These are phyloP conservation scores for Rhynchophorus ferrugineus DNA, from an alignment of 1,140 invertebrate genomes.

Conservation along the genomic window DNA sequence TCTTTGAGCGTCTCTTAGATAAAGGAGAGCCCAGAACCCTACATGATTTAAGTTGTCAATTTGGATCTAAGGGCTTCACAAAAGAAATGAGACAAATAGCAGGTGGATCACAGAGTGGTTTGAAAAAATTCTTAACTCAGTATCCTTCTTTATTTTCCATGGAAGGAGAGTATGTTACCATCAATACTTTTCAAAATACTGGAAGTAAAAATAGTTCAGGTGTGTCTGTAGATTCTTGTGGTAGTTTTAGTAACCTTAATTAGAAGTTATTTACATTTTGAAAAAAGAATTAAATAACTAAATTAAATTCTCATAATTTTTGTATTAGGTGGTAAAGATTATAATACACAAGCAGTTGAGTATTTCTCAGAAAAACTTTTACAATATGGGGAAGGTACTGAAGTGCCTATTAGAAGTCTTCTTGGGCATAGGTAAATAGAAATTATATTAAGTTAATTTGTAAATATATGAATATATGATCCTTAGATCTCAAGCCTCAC, in stretches of 20 bases:
- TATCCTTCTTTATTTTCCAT: constrained; percentile 89
- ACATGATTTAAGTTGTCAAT: constrained; percentile 94
- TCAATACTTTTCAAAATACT: constrained; percentile 59
- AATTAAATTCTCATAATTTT: not conserved
- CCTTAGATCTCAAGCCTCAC: constrained; percentile 78
- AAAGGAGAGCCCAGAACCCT: constrained; percentile 88
- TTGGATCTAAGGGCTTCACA: constrained; percentile 91
- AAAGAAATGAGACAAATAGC: constrained; percentile 94
- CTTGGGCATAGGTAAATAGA: constrained; percentile 60
- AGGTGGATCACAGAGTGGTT: constrained; percentile 83
- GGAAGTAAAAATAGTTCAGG: constrained; percentile 26
- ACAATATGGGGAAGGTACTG: constrained; percentile 81
- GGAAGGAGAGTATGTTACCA: constrained; percentile 84
- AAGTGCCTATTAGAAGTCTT: constrained; percentile 88
- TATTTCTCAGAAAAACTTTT: constrained; percentile 88
- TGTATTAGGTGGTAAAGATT: constrained; percentile 64
- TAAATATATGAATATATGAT: not conserved
- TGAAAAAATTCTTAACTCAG: constrained; percentile 84
- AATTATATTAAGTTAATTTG: not conserved
- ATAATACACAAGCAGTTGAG: constrained; percentile 86
- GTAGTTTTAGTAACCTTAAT: not conserved
- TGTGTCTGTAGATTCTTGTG: constrained; percentile 10
- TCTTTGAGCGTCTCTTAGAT: constrained; percentile 89
- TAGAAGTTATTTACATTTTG: not conserved
- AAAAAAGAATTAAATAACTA: not conserved